Conservation (phyloP, 2,888 invertebrate genomes). For the Diplazon laetatorius region DNA sequence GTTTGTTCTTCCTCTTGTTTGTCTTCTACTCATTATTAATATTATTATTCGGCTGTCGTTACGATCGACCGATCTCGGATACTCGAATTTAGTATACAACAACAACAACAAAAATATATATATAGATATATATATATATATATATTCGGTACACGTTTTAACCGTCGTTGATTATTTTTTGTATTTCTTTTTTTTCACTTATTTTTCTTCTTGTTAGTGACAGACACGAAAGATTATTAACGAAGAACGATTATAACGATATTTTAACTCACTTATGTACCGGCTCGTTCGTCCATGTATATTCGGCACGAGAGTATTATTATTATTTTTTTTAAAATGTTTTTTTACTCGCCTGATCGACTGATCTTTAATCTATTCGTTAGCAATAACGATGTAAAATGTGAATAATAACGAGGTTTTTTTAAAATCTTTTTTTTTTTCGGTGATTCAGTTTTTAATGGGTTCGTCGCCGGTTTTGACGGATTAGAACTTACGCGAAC, state of each 20-base stretch:
- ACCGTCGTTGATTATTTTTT: slow-evolving; percentile 50
- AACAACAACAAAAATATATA: too few relatives aligned
- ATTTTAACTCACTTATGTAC: slow-evolving; percentile 43
- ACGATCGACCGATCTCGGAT: slow-evolving; percentile 43
- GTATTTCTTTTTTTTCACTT: slow-evolving; percentile 42
- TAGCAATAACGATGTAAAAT: slow-evolving; percentile 49
- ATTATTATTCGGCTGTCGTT: slow-evolving; percentile 44
- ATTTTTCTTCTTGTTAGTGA: slow-evolving; percentile 42
- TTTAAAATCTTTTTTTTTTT: too few relatives aligned
- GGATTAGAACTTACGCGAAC: background rate
- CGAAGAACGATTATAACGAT: slow-evolving; percentile 45
- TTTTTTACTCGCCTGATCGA: slow-evolving; percentile 68
- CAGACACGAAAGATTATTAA: slow-evolving; percentile 44
- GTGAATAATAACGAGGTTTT: slow-evolving; percentile 46
- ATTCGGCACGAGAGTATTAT: slow-evolving; percentile 64
- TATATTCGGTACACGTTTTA: slow-evolving; percentile 47
- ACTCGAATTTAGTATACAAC: slow-evolving; percentile 37
- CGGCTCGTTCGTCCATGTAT: slow-evolving; percentile 57
- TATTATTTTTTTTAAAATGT: too few relatives aligned
- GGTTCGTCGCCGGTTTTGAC: slow-evolving; percentile 2
- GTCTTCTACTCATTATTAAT: slow-evolving; percentile 47
- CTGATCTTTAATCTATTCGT: slow-evolving; percentile 62
- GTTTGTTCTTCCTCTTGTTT: slow-evolving; percentile 49
- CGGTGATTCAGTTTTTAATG: slow-evolving; percentile 26
- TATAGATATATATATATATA: too few relatives aligned